phyloP scores from a whole-genome alignment of 92 coral and sea anemone species.

The Scolanthus callimorphus region DNA sequence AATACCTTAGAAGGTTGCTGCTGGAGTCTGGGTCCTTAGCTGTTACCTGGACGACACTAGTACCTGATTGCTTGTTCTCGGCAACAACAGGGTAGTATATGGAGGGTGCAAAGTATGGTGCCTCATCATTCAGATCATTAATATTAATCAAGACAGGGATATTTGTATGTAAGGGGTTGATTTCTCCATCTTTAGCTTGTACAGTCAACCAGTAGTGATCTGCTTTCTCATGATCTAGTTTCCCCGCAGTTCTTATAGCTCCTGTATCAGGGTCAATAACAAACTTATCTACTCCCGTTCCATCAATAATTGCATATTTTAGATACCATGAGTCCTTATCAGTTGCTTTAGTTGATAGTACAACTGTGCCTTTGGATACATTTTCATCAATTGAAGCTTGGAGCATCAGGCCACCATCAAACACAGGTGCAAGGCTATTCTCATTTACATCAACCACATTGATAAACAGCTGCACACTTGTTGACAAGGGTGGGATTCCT shows the following conservation, averaged over 20 bases:
- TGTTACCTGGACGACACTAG: constrained; percentile 65
- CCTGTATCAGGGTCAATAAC: constrained; percentile 69
- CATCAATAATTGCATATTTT: constrained; percentile 85
- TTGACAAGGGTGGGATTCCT: constrained; percentile 50
- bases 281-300: constrained; percentile 93
- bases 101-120: constrained; percentile 84
- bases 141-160: constrained; percentile 79
- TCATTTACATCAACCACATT: constrained; percentile 70
- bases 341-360: constrained; percentile 36
- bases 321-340: constrained; percentile 66
- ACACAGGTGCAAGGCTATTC: constrained; percentile 53
- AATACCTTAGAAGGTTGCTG: constrained; percentile 61
- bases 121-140: constrained; percentile 65
- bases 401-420: constrained; percentile 40
- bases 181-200: constrained; percentile 77
- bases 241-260: constrained; percentile 54
- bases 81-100: constrained; percentile 76
- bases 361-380: constrained; percentile 48
- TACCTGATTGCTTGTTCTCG: constrained; percentile 61
- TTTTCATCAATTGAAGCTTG: constrained; percentile 60
- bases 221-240: constrained; percentile 62
- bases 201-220: constrained; percentile 92
- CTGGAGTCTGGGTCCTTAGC: constrained; percentile 77
- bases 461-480: constrained; percentile 52
- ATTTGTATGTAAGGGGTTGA: constrained; percentile 69